Base-by-base conservation (phyloP, 37 sponge, comb jelly and placozoan species). In the Chondrilla cf. caribensis region DNA sequence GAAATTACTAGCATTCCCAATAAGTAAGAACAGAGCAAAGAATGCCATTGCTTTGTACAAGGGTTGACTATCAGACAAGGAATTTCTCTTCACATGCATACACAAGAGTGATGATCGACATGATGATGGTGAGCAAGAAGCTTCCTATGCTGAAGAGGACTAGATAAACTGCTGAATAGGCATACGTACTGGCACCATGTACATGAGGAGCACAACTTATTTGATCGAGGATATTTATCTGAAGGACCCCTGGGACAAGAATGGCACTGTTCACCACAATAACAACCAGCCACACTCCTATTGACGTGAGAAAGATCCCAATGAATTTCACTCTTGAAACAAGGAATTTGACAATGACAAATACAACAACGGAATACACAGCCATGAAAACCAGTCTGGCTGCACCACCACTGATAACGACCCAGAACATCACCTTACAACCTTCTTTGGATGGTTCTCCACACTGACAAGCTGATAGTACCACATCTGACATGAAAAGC, bases 111-210 rank as follows among this genome's bases (percentile, higher is more conserved):
- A 73, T 37, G 24, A 73, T 14, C 3, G 41, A 43, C 31, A 73
- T 38, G 11, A 39, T 18, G 2, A 73, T 73, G 21, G 40, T 73
- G 2, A 39, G 24, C 24, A n/a, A 31, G 22, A 73, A 39, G 24
- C 76, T 38, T 2, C 76, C 21, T 17, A 73, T 73, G 24, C 76
- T 43, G 36, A 43, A 73, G 76, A 73, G 7, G 6, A 73, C 25
- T 7, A 28, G 7, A n/a, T 62, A 62, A 5, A n/a, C 64, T 19
- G 29, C 22, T 19, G 64, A n/a, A 15, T 62, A 62, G 25, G 64
- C 64, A 62, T 62, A 62, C 29, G 64, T 29, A 28, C 29, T 62
- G 18, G 25, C 64, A 19, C 64, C 64, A 6, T n/a, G 5, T 62
- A 6, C 64, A 15, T 62, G 22, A 7, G 29, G 29, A 4, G 64